These are phyloP conservation scores for Chouioia cunea DNA, from an alignment of 2,888 invertebrate genomes.

Conservation along the genomic window DNA sequence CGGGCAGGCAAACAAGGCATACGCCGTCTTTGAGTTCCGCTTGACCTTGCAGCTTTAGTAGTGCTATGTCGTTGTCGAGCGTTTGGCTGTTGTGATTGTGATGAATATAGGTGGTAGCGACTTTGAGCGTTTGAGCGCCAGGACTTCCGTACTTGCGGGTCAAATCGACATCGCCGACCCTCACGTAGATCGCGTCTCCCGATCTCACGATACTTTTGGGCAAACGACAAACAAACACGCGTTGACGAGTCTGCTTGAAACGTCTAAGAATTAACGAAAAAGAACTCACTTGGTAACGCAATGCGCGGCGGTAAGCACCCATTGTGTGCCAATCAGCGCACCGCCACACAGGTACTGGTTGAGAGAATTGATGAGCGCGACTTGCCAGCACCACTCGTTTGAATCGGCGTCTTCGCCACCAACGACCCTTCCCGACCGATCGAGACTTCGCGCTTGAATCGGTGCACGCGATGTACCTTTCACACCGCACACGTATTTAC, in stretches of 20 bases:
- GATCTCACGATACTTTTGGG: conserved; percentile 87
- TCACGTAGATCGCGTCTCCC: conserved; percentile 92
- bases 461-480: conserved; percentile 80
- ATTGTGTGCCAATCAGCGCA: conserved; percentile 92
- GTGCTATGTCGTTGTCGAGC: conserved; percentile 92
- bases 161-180: conserved; percentile 92
- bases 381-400: conserved; percentile 97
- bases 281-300: conserved; percentile 89
- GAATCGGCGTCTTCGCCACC: conserved; percentile 92
- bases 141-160: conserved; percentile 92
- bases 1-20: conserved; percentile 89
- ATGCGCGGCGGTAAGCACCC: conserved; percentile 94
- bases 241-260: background rate
- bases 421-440: conserved; percentile 76
- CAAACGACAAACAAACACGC: background rate
- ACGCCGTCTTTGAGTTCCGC: conserved; percentile 89
- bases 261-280: background rate
- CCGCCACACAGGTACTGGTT: conserved; percentile 96
- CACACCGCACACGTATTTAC: conserved; percentile 92
- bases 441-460: conserved; percentile 57
- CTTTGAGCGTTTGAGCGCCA: conserved; percentile 89
- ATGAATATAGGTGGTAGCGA: conserved; percentile 94
- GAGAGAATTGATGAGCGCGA: conserved; percentile 90
- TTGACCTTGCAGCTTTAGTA: conserved; percentile 89
- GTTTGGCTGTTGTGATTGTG: conserved; percentile 97